These are phyloP conservation scores for Porites lutea DNA, from an alignment of 64 coral and sea anemone genomes.

Conservation along the genomic window DNA sequence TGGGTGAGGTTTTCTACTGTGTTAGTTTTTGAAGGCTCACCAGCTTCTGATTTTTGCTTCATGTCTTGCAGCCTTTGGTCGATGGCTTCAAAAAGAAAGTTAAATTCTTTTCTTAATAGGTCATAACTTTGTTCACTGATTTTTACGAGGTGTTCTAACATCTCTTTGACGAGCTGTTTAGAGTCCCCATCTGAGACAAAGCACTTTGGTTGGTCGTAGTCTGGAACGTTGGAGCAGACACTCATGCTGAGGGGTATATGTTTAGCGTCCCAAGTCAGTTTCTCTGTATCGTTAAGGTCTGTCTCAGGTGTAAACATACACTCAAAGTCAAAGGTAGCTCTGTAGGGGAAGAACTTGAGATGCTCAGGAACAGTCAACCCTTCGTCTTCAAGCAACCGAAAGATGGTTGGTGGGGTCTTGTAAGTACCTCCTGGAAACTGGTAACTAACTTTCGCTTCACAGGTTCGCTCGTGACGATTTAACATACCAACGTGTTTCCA, in stretches of 20 bases:
- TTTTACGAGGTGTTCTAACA: slow-evolving; percentile 45
- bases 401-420: slow-evolving; percentile 5
- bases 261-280: not conserved
- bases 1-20: not conserved
- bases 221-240: no score
- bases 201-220: no score
- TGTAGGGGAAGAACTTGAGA: no score
- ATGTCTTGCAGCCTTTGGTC: not conserved
- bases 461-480: no score
- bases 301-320: slow-evolving; percentile 2
- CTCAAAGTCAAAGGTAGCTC: slow-evolving; percentile 33
- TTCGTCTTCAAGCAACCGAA: slow-evolving; percentile 21
- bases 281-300: not conserved
- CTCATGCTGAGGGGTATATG: no score
- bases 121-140: slow-evolving; percentile 56
- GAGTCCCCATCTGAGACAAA: no score
- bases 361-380: no score
- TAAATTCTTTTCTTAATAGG: not conserved
- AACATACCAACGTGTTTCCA: no score
- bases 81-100: no score
- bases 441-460: no score
- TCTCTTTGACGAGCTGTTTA: not conserved
- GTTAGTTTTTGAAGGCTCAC: not conserved
- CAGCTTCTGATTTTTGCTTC: no score
- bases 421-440: no score